Conservation (phyloP, 2,888 invertebrate species). For the Rutpela maculata region DNA sequence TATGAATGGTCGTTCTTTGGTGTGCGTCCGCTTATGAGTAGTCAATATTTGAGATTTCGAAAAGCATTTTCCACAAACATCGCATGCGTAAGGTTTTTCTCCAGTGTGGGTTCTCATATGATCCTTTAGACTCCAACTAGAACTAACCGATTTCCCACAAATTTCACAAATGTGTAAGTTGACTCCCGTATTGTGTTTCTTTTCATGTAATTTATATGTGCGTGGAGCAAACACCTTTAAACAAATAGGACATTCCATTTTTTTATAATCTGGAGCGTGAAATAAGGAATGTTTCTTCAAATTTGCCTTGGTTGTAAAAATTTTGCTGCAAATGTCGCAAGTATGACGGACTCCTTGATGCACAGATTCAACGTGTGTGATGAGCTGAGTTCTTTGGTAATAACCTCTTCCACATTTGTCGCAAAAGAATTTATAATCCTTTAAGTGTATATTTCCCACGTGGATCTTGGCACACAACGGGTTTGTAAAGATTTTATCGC, state of each 20-base stretch:
- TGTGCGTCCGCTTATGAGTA: conserved; percentile 78
- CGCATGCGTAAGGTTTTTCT: conserved; percentile 69
- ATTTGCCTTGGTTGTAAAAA: conserved; percentile 46
- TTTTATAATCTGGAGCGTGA: conserved; percentile 21
- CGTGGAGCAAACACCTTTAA: conserved; percentile 8
- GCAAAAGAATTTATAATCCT: conserved; percentile 35
- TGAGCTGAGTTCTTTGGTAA: conserved; percentile 23
- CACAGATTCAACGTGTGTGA: conserved; percentile 21
- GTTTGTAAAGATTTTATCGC: conserved; percentile 23
- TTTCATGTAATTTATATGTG: conserved; percentile 12
- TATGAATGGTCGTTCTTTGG: conserved; percentile 77
- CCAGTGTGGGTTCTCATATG: conserved; percentile 62
- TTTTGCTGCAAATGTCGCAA: conserved; percentile 47
- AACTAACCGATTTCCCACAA: conserved; percentile 22
- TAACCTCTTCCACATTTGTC: conserved; percentile 36
- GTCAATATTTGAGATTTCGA: conserved; percentile 67
- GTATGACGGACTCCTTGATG: conserved; percentile 27
- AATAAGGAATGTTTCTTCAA: conserved; percentile 2
- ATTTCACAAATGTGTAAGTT: conserved; percentile 20
- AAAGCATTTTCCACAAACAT: conserved; percentile 69
- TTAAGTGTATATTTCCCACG: conserved; percentile 18
- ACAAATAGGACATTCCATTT: conserved; percentile 23
- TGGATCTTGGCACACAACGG: conserved; percentile 20
- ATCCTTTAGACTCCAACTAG: conserved; percentile 56
- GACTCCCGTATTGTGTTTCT: background rate